Conservation (phyloP, 2,888 invertebrate species). For the Apamea monoglypha region DNA sequence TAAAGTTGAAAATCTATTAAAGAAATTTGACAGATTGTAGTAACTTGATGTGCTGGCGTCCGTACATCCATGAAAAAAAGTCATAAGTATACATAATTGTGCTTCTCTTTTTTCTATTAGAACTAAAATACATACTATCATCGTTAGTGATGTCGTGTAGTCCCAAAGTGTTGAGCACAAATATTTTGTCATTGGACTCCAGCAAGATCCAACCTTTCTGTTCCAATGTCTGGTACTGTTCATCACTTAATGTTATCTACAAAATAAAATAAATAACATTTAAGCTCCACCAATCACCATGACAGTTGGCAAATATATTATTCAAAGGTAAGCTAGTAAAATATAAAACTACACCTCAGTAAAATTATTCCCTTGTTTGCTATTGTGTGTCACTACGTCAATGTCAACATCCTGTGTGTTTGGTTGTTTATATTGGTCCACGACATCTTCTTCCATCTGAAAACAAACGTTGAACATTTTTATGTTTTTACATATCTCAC, state of each 20-base stretch:
- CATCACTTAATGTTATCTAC: slow-evolving; percentile 84
- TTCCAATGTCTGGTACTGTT: slow-evolving; percentile 82
- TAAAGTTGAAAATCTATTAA: too few species aligned
- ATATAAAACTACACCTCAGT: slow-evolving; percentile 76
- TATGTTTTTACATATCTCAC: too few species aligned
- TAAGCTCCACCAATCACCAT: not conserved
- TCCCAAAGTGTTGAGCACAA: slow-evolving; percentile 81
- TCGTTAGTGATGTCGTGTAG: slow-evolving; percentile 85
- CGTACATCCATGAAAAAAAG: not conserved
- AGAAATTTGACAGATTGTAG: too few species aligned
- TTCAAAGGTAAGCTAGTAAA: too few species aligned
- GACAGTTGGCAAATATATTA: not conserved
- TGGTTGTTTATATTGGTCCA: slow-evolving; percentile 63
- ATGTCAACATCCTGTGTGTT: slow-evolving; percentile 64
- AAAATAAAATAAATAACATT: slow-evolving; percentile 25
- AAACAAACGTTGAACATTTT: slow-evolving; percentile 25
- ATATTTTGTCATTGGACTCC: slow-evolving; percentile 82
- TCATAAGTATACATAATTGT: not conserved
- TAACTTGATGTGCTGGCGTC: too few species aligned
- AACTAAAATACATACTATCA: slow-evolving; percentile 72
- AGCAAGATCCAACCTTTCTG: slow-evolving; percentile 86
- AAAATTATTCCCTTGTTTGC: slow-evolving; percentile 72
- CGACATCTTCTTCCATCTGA: slow-evolving; percentile 74
- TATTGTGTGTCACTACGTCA: slow-evolving; percentile 60
- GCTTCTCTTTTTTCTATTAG: not conserved